A percentile compares a stretch with the other conserved stretches of the same genome.
Conservation (phyloP, 2,888 invertebrate genomes). For the Drosophila lacicola region DNA sequence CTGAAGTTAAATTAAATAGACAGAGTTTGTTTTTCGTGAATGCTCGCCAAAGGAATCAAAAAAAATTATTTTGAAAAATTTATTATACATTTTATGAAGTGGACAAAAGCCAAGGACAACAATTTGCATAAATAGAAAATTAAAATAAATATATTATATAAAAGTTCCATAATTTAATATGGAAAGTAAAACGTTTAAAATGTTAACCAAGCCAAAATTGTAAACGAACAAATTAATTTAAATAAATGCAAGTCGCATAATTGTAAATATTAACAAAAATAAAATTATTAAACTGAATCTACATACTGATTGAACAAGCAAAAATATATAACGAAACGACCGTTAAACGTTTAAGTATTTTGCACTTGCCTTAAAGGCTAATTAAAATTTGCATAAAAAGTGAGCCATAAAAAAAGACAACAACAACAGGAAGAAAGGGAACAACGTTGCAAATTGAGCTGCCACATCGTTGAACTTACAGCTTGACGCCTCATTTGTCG, state of each 20-base stretch:
- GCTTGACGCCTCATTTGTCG: slow-evolving; percentile 56
- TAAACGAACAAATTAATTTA: not conserved
- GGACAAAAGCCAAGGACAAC: slow-evolving; percentile 2
- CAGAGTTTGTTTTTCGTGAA: slow-evolving; percentile 50
- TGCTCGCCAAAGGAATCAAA: slow-evolving; percentile 35
- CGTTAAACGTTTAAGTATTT: not conserved
- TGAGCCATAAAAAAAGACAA: not conserved
- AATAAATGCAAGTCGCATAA: not conserved
- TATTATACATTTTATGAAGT: slow-evolving; percentile 22
- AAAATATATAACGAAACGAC: not conserved
- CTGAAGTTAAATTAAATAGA: slow-evolving; percentile 64
- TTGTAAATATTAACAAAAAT: not conserved
- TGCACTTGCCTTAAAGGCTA: slow-evolving; percentile 19
- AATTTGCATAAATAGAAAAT: not conserved
- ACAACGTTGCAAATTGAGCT: slow-evolving; percentile 29
- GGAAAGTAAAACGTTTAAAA: not conserved
- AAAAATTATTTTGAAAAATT: slow-evolving; percentile 31
- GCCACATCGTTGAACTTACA: slow-evolving; percentile 29
- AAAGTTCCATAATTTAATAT: not conserved
- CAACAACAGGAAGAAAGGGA: not conserved
- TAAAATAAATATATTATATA: not conserved
- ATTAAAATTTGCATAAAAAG: slow-evolving; percentile 24
- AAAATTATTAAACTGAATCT: not conserved
- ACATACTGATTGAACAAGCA: no score
- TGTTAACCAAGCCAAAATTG: not conserved